Conservation (phyloP, 2,888 invertebrate genomes). For the Nemotelus pantherinus region DNA sequence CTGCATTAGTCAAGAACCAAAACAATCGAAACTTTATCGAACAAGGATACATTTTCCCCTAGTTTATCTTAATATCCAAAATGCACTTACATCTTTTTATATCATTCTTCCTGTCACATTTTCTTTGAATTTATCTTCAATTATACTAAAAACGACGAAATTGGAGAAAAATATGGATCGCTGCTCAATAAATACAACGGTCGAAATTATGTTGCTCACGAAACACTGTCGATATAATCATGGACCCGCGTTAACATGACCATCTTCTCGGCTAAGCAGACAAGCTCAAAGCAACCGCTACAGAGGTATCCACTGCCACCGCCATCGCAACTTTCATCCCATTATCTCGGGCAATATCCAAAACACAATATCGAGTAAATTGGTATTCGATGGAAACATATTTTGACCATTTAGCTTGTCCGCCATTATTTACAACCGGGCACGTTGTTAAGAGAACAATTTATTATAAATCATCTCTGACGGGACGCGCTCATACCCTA, state of each 20-base stretch:
- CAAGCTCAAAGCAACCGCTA: not conserved
- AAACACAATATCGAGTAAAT: conserved; percentile 27
- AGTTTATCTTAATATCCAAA: no score
- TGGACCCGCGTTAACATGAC: not conserved
- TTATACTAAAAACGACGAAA: conserved; percentile 1
- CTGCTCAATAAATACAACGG: not conserved
- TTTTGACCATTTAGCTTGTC: conserved; percentile 33
- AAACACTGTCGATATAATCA: not conserved
- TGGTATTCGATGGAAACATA: conserved; percentile 39
- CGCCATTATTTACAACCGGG: conserved; percentile 33
- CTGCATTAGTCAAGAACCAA: no score
- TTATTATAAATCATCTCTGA: conserved; percentile 29
- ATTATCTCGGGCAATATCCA: not conserved
- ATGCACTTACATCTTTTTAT: not conserved
- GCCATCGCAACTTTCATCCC: not conserved
- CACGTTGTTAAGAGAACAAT: conserved; percentile 37
- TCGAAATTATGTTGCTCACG: not conserved
- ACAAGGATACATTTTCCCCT: no score
- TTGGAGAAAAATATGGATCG: not conserved
- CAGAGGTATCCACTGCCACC: not conserved
- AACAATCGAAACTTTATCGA: no score
- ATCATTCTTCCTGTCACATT: not conserved
- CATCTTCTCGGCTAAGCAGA: not conserved
- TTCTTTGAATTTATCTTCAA: conserved; percentile 17
- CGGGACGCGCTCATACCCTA: conserved; percentile 1